These are phyloP conservation scores for Scarus forsteni DNA, from an alignment of 2,797 vertebrate genomes.

Conservation along the genomic window DNA sequence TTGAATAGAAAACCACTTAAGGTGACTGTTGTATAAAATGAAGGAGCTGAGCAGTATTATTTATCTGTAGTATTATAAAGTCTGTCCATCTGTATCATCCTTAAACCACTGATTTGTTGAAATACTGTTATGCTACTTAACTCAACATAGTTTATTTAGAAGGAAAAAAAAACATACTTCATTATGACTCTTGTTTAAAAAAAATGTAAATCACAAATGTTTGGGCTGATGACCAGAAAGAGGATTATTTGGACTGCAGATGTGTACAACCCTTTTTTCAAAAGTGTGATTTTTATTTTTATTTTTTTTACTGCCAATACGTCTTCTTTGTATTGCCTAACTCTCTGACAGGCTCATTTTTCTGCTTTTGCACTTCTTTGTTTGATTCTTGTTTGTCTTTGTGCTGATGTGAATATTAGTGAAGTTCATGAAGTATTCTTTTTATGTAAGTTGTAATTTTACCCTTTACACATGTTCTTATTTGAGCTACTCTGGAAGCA, in stretches of 20 bases:
- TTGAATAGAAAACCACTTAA: not conserved
- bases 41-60: slow-evolving; percentile 7
- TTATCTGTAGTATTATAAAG: too few relatives aligned
- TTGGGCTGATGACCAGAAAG: not conserved
- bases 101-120: too few relatives aligned
- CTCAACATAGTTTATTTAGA: too few relatives aligned
- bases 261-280: too few relatives aligned
- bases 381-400: slow-evolving; percentile 12
- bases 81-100: too few relatives aligned
- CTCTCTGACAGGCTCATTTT: not conserved
- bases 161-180: too few relatives aligned
- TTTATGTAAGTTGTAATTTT: slow-evolving; percentile 3
- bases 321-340: not conserved
- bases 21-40: not conserved
- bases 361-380: slow-evolving; percentile 48
- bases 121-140: too few relatives aligned
- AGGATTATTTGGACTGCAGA: not conserved
- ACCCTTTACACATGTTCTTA: not conserved
- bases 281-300: too few relatives aligned
- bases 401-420: slow-evolving; percentile 23
- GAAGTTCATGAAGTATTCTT: not conserved
- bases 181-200: too few relatives aligned
- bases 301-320: not conserved
- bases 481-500: slow-evolving; percentile 9
- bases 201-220: too few relatives aligned